Conservation (phyloP, 2,797 vertebrate species). For the Tokudaia muenninki region DNA sequence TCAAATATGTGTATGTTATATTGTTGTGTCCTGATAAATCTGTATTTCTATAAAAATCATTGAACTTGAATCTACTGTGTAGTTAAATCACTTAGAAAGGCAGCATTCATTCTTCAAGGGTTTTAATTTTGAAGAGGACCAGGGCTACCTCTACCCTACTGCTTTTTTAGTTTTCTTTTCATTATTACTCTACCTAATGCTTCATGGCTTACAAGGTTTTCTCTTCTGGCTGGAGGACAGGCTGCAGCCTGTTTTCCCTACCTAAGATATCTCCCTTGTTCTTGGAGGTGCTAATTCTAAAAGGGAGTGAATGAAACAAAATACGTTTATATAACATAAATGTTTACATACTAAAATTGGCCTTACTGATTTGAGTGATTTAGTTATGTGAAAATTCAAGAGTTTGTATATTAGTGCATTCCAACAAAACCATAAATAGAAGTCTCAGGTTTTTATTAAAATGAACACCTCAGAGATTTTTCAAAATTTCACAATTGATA, state of each 20-base stretch:
- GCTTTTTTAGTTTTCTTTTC: neutral
- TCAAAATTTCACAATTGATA: constrained; percentile 93
- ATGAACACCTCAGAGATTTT: constrained; percentile 90
- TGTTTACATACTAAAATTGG: constrained; percentile 60
- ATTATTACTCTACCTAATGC: neutral
- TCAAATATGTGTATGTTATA: neutral
- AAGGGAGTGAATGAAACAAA: constrained; percentile 35
- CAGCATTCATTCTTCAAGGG: too few species aligned
- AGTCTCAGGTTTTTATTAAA: constrained; percentile 92
- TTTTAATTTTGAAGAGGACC: neutral
- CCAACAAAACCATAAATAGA: constrained; percentile 93
- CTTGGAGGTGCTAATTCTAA: neutral
- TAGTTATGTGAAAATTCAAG: constrained; percentile 95
- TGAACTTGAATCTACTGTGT: neutral
- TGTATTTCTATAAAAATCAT: neutral
- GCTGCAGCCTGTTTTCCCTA: neutral
- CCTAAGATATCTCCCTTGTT: neutral
- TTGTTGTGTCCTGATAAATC: neutral
- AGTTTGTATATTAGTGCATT: constrained; percentile 89
- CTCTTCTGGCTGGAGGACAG: neutral
- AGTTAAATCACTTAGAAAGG: neutral
- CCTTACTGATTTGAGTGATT: constrained; percentile 95
- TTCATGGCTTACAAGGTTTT: neutral
- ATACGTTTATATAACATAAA: constrained; percentile 28
- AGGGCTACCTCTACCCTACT: neutral